Conservation (phyloP, 1,140 invertebrate species). For the Drosophila subpulchrella region DNA sequence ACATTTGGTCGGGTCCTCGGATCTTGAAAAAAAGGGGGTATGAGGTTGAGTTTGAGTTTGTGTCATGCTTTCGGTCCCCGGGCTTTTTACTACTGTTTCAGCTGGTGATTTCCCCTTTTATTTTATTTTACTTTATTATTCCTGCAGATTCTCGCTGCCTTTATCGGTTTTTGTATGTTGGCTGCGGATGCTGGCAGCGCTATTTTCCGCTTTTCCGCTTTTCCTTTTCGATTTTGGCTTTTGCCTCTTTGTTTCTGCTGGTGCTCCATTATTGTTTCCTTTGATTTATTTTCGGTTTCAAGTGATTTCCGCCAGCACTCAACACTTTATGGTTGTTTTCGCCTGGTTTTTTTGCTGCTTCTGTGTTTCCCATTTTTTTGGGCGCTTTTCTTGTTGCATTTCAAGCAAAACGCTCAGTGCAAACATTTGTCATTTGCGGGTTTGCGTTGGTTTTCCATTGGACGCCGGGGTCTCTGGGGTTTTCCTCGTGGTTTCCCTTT, state of each 20-base stretch:
- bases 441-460: constrained; percentile 32
- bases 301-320: constrained; percentile 79
- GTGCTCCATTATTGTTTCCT: constrained; percentile 72
- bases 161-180: constrained; percentile 41
- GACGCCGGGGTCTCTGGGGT: constrained; percentile 7
- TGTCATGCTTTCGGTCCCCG: constrained; percentile 39
- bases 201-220: constrained; percentile 66
- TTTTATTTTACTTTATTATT: constrained; percentile 44
- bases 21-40: constrained; percentile 3
- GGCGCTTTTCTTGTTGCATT: constrained; percentile 39
- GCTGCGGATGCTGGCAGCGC: constrained; percentile 56
- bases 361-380: constrained; percentile 23
- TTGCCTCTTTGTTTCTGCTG: constrained; percentile 50
- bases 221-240: constrained; percentile 49
- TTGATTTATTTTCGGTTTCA: constrained; percentile 81
- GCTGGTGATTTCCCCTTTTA: constrained; percentile 42
- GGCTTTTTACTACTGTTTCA: constrained; percentile 48
- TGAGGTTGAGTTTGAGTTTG: not conserved
- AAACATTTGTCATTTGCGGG: constrained; percentile 76
- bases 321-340: constrained; percentile 73
- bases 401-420: constrained; percentile 44
- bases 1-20: constrained; percentile 14
- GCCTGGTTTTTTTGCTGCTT: constrained; percentile 14
- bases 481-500: constrained; percentile 39
- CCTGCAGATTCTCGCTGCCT: constrained; percentile 38